Conservation (phyloP, 1,140 invertebrate genomes). For the Rhagoletis pomonella region DNA sequence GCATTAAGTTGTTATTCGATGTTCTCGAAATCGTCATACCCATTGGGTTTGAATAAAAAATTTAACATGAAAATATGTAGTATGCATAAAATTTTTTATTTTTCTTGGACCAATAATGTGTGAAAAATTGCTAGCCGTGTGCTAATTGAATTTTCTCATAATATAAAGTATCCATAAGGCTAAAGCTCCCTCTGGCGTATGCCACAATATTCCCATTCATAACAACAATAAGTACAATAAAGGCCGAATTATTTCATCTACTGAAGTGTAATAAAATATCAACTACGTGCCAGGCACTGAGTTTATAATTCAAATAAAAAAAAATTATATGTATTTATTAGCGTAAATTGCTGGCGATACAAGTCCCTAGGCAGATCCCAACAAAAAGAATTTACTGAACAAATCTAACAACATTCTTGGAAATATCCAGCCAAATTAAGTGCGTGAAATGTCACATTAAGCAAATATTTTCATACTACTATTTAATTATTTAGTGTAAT, state of each 20-base stretch:
- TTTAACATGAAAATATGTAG: too few relatives aligned
- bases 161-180: too few relatives aligned
- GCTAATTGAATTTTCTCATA: too few relatives aligned
- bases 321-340: background rate
- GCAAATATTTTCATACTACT: background rate
- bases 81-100: too few relatives aligned
- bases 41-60: too few relatives aligned
- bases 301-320: background rate
- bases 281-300: background rate
- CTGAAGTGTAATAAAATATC: background rate
- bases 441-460: constrained; percentile 11
- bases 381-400: background rate
- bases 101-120: too few relatives aligned
- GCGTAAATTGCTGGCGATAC: too few relatives aligned
- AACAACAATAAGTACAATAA: background rate
- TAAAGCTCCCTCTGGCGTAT: too few relatives aligned
- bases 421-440: background rate
- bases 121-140: too few relatives aligned
- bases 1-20: too few relatives aligned
- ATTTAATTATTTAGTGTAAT: background rate
- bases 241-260: background rate
- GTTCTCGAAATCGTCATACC: too few relatives aligned
- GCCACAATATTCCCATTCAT: background rate
- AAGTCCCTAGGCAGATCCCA: background rate
- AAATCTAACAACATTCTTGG: background rate